Percentiles rank a stretch among this genome's conserved stretches.
These are phyloP conservation scores for Cairina moschata DNA, from an alignment of 2,113 vertebrate species.

Conservation along the genomic window DNA sequence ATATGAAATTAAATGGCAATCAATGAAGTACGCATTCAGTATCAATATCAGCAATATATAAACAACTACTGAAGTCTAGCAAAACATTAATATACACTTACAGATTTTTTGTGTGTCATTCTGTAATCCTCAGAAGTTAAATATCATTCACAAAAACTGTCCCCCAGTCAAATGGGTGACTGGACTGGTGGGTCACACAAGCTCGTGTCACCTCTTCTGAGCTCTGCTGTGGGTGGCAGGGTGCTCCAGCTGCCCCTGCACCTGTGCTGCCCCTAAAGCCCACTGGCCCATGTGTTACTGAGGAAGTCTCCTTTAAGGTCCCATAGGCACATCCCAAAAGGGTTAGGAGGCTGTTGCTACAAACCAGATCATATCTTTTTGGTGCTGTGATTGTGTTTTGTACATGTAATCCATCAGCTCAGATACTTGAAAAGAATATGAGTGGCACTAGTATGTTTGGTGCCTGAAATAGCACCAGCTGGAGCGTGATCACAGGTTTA, in stretches of 20 bases:
- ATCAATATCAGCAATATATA: background rate
- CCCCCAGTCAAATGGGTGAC: background rate
- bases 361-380: background rate
- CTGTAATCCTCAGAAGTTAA: background rate
- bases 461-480: background rate
- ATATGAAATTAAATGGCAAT: background rate
- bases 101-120: fast-evolving
- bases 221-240: background rate
- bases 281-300: background rate
- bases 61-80: background rate
- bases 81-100: background rate
- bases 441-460: background rate
- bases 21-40: background rate
- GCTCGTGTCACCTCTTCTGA: background rate
- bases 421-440: background rate
- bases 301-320: background rate
- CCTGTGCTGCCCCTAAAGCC: background rate
- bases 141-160: background rate
- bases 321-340: background rate
- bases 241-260: background rate
- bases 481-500: background rate
- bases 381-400: background rate
- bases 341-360: background rate
- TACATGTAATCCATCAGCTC: background rate
- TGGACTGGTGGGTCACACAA: background rate